Conservation (phyloP, 2,888 invertebrate species). For the Baronia brevicornis region DNA sequence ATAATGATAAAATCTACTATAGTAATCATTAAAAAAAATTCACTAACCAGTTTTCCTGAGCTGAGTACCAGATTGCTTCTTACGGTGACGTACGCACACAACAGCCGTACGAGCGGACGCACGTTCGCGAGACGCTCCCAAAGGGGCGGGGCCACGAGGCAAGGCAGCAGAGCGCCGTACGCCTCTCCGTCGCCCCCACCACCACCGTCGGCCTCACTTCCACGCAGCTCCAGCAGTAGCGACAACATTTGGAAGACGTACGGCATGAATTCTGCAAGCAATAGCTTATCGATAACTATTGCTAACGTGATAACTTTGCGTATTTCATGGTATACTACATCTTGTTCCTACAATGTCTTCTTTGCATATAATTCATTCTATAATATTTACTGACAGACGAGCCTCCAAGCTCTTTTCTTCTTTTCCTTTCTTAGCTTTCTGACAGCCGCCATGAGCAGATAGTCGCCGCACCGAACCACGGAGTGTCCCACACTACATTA, state of each 20-base stretch:
- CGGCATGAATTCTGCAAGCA: constrained; percentile 91
- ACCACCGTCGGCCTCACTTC: constrained; percentile 33
- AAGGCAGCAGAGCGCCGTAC: constrained; percentile 93
- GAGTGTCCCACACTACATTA: too few relatives aligned
- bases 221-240: constrained; percentile 87
- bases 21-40: too few relatives aligned
- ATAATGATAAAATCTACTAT: too few relatives aligned
- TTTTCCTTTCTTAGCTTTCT: too few relatives aligned
- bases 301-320: too few relatives aligned
- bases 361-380: too few relatives aligned
- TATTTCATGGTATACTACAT: too few relatives aligned
- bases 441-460: too few relatives aligned
- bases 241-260: constrained; percentile 99
- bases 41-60: constrained; percentile 81
- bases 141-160: constrained; percentile 89
- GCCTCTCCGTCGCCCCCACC: constrained; percentile 78
- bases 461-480: too few relatives aligned
- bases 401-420: too few relatives aligned
- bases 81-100: constrained; percentile 87
- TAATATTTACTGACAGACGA: too few relatives aligned
- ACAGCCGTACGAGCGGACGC: constrained; percentile 92
- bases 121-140: constrained; percentile 97
- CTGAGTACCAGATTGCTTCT: constrained; percentile 45
- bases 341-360: too few relatives aligned
- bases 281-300: constrained; percentile 2